Evolutionary conservation across 2,888 invertebrate species (phyloP), one percentile per base, ranked within the genome.

Genomic region (Synergus japonicus): DNA sequence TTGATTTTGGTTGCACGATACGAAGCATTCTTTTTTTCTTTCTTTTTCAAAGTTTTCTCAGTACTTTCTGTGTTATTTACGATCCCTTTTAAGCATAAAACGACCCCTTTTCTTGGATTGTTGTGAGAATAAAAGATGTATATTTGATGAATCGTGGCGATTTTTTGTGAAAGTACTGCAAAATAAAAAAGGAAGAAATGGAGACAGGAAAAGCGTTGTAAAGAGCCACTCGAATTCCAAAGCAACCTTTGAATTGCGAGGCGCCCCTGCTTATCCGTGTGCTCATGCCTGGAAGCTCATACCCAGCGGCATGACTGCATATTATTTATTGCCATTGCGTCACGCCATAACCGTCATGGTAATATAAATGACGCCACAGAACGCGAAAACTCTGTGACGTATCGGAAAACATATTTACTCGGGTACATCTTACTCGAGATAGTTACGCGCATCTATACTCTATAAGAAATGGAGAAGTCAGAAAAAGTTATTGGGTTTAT

Each of bases 401-500:
- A 87, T 88, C 86, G 86, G 83, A 82, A 86, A 85, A 87, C 87
- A 88, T 88, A 88, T 88, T 88, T 88, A 86, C 88, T 83, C 82
- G 82, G 85, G 85, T 84, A 79, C 82, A 85, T 87, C 87, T 87
- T 81, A 81, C 84, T 83, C 81, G 84, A 80, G 81, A 85, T 87
- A 85, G 85, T 88, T 87, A 84, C 84, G 79, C 83, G 79, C 83
- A 78, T 67, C 83, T 79, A 85, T 79, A 85, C 82, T 29, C 29
- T 29, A 83, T 82, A 63, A 78, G 81, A 77, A 46, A 76, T 76
- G 76, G 9, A 22, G 18, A 18, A 44, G 22, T 63, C 49, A 64
- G 43, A 76, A 41, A 44, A 76, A 76, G 63, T 76, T 76, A 76
- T 76, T 76, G 63, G 63, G 29, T 63, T 76, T 63, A 63, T 76